Evolutionary conservation across 1,140 invertebrate genomes (phyloP), one percentile per base, ranked within the genome.

Genomic region (Papilio polytes): DNA sequence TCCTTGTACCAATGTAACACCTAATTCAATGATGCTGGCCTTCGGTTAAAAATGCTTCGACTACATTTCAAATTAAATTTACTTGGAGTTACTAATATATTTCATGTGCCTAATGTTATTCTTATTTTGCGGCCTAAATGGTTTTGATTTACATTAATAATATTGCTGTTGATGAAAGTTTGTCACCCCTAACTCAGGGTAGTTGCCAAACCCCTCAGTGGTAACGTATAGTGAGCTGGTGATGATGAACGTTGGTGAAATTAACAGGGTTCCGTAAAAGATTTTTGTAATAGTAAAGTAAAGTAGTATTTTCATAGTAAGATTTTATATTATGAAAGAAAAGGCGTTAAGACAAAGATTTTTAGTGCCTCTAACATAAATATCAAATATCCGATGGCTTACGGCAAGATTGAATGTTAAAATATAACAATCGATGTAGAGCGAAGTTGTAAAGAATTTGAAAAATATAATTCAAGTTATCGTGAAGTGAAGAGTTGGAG

Each of bases 391-490:
- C 63, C 22, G 26, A 70, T 31, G 4, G 63, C 26, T 70, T 70
- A 70, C 10, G 26, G 12, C 22, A 31, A 70, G 63, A 70, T 70
- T 31, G 12, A 70, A 70, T 36, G 63, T 70, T 70, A 70, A 70
- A 70, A 31, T 70, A 36, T 70, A 51, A 76, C 22, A 76, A 26
- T 76, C 48, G 51, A 66, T 78, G 77, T 78, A 66, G 53, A 63
- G 59, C 36, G 20, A 63, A 78, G 74, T 59, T 63, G 20, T 63
- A 78, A 59, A 15, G 56, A 31, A 44, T 78, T 78, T 63, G 36
- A 66, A 78, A 78, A 78, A 78, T 78, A 78, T 78, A 63, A 78
- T 78, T 66, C 56, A 78, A 78, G 77, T 78, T 78, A 78, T 41
- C 53, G 59, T 66, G 77, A 78, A 78, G 77, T 78, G 77, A 78